These are phyloP conservation scores for Corythornis leucogaster DNA, from an alignment of 2,797 vertebrate species.

Conservation along the genomic window DNA sequence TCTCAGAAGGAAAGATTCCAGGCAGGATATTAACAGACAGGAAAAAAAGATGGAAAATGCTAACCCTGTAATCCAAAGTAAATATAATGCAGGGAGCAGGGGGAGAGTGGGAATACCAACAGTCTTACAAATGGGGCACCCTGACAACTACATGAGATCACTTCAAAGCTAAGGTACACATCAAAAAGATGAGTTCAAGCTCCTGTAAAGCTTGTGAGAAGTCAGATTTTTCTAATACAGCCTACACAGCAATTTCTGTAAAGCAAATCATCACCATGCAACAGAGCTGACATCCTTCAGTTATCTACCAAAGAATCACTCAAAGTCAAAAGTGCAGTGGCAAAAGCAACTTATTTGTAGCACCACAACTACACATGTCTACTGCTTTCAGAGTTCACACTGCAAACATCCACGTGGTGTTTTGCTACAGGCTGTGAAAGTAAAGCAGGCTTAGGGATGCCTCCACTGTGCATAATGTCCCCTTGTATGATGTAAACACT, in stretches of 20 bases:
- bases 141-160: neutral
- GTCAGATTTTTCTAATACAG: neutral
- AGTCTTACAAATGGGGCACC: neutral
- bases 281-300: neutral
- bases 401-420: neutral
- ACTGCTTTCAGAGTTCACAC: neutral
- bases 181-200: neutral
- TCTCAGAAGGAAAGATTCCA: constrained; percentile 28
- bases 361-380: neutral
- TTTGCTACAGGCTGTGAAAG: neutral
- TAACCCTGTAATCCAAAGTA: constrained; percentile 5
- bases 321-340: neutral
- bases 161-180: neutral
- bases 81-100: neutral
- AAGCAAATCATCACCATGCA: neutral
- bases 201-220: neutral
- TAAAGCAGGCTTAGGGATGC: neutral
- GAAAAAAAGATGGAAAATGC: constrained; percentile 39
- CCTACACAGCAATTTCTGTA: neutral
- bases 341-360: neutral
- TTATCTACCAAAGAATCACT: neutral
- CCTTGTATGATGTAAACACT: neutral
- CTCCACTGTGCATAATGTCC: neutral
- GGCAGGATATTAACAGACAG: constrained; percentile 17
- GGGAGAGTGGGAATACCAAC: neutral